A percentile compares a stretch with the other conserved stretches of the same genome.
Evolutionary conservation across 2,888 invertebrate genomes (phyloP).

Genomic region (Pachydiplax longipennis): DNA sequence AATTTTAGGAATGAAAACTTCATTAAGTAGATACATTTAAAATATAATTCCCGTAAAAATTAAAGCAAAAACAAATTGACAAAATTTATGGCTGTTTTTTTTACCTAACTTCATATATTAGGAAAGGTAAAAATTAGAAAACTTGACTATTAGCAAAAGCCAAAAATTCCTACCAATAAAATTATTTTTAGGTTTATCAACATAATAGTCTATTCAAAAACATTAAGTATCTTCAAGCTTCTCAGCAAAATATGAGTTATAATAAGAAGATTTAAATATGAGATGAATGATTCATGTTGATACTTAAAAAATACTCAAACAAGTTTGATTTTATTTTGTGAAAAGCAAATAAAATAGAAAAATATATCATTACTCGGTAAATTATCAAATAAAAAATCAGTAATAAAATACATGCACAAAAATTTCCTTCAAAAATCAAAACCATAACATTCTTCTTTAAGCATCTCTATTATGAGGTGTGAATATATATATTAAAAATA

Average conservation of each 20-base stretch:
- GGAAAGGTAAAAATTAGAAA: too few species aligned
- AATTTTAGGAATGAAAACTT: background rate
- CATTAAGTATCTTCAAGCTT: background rate
- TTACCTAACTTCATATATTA: background rate
- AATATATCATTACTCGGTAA: background rate
- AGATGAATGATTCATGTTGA: background rate
- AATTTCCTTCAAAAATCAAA: background rate
- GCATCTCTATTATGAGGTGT: background rate
- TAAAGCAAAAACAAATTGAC: background rate
- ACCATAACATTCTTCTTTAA: too few species aligned
- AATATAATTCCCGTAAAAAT: too few species aligned
- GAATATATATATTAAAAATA: background rate
- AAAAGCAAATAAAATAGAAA: background rate
- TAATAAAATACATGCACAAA: background rate
- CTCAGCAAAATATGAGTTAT: background rate
- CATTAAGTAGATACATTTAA: too few species aligned
- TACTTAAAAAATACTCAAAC: too few species aligned
- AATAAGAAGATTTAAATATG: background rate
- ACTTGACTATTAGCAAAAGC: background rate
- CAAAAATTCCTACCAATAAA: background rate
- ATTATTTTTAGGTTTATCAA: background rate
- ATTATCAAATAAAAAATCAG: background rate
- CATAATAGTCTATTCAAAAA: too few species aligned
- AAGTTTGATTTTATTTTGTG: background rate
- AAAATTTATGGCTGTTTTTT: background rate